phyloP scores from a whole-genome alignment of 2,797 vertebrate genomes.

The Myotis vivesi region DNA sequence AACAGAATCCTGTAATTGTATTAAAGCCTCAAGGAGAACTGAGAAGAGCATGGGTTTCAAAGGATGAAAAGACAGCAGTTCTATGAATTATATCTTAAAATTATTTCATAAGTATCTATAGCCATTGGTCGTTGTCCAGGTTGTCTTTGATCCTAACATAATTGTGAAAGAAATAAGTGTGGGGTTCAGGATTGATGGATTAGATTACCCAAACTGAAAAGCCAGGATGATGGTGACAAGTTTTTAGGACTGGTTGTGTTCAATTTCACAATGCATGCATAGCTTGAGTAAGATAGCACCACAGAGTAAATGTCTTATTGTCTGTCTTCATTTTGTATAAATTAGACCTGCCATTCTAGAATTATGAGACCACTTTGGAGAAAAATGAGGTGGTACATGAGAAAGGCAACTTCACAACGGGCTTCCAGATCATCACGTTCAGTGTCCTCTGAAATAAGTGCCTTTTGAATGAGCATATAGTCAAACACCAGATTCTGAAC shows the following conservation, averaged over 20 bases:
- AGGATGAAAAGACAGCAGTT: slow-evolving; percentile 83
- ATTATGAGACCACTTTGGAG: slow-evolving; percentile 79
- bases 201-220: slow-evolving; percentile 87
- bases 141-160: slow-evolving; percentile 83
- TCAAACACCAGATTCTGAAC: slow-evolving; percentile 84
- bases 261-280: slow-evolving; percentile 86
- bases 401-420: slow-evolving; percentile 82
- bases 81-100: slow-evolving; percentile 88
- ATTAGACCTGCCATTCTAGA: slow-evolving; percentile 82
- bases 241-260: slow-evolving; percentile 91
- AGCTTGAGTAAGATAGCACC: slow-evolving; percentile 77
- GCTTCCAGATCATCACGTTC: slow-evolving; percentile 83
- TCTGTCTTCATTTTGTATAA: slow-evolving; percentile 77
- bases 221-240: slow-evolving; percentile 91
- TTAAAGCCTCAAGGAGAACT: neutral
- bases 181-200: slow-evolving; percentile 90
- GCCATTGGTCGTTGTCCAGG: slow-evolving; percentile 90
- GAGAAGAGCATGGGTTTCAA: neutral
- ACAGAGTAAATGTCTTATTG: slow-evolving; percentile 81
- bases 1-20: slow-evolving; percentile 72
- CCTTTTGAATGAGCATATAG: slow-evolving; percentile 83
- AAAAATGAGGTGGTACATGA: slow-evolving; percentile 79
- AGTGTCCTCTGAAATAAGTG: slow-evolving; percentile 82
- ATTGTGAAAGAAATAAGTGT: slow-evolving; percentile 85
- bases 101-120: slow-evolving; percentile 92